A percentile compares a stretch with the other conserved stretches of the same genome.
Conservation (phyloP, 1,140 invertebrate genomes). For the Temnothorax longispinosus region DNA sequence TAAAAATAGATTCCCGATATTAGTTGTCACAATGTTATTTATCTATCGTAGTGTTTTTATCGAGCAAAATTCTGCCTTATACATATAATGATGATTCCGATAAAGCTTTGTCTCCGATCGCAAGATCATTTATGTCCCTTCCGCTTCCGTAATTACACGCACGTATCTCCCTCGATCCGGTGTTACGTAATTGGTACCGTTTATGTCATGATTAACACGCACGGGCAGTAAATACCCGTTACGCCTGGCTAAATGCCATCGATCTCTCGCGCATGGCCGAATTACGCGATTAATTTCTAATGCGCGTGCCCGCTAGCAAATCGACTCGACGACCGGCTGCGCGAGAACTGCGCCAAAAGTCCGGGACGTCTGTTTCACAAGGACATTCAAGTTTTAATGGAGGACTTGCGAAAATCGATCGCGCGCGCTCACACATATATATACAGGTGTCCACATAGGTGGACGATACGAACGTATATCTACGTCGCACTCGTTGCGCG, state of each 20-base stretch:
- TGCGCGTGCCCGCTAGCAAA: slow-evolving; percentile 30
- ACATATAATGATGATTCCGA: neutral
- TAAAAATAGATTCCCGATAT: neutral
- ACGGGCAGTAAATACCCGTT: slow-evolving; percentile 54
- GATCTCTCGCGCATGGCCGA: slow-evolving; percentile 49
- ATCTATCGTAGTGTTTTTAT: neutral
- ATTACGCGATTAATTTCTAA: slow-evolving; percentile 53
- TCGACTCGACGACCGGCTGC: neutral
- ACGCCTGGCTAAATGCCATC: slow-evolving; percentile 41
- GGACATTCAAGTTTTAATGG: slow-evolving; percentile 61
- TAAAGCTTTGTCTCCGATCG: neutral
- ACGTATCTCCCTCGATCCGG: slow-evolving; percentile 16
- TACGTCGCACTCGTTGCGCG: slow-evolving; percentile 35
- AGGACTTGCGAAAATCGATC: slow-evolving; percentile 66
- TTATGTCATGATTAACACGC: slow-evolving; percentile 51
- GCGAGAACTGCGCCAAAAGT: neutral
- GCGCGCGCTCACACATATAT: neutral
- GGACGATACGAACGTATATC: neutral
- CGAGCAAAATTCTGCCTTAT: neutral
- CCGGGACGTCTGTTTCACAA: slow-evolving; percentile 35
- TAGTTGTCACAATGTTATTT: neutral
- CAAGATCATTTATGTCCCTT: slow-evolving; percentile 1
- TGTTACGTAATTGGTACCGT: slow-evolving; percentile 42
- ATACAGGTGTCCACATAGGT: neutral
- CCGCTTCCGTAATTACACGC: slow-evolving; percentile 32